Evolutionary conservation across 2,113 vertebrate species (phyloP), one percentile per base, ranked within the genome.

Genomic region (Brachypodius melanocephalos): DNA sequence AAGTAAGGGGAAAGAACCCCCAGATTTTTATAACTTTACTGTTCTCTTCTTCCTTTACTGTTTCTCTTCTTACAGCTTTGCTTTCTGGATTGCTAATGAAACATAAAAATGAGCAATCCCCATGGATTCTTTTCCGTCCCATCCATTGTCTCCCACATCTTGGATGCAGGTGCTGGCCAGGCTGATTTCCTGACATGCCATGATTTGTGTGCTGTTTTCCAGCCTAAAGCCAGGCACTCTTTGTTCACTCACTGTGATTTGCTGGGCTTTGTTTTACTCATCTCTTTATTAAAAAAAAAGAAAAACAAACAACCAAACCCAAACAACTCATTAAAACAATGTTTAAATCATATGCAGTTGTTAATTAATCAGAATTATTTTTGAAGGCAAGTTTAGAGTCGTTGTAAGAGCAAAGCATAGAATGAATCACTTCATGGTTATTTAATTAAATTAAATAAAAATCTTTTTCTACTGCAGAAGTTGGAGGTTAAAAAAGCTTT

Each of bases 101-200:
- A 82, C 54, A 8, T 1, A 28, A 31, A 76, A 68, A 32, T 0
- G 7, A 83, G 1, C 40, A 45, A 4, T 57, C 32, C 52, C 62
- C 7, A 2, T 1, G 12, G 52, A 52, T 72, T 78, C 17, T 52
- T 72, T 81, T 59, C 36, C 61, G 63, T 74, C 57, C 34, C 21
- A 17, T 76, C 45, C 25, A 1, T 32, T n/a, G 9, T 19, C 1
- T 31, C 28, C 9, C 57, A 65, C 74, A 91, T 93, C 88, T 94
- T 94, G 95, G 87, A 2, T 18, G 55, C 95, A 96, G 96, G 65
- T 89, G 89, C 74, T 75, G 81, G 61, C 85, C 89, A 89, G 66
- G 78, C 85, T 59, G 18, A 79, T 85, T 93, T 87, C 92, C 85
- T 93, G 93, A 55, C 38, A 7, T 19, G 12, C 2, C 73, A 3